A percentile compares a stretch with the other conserved stretches of the same genome.
phyloP scores from a whole-genome alignment of 1,140 invertebrate species.

The Bombyx mori region ASM3026992v2 NC_085107.1:13702001-13702500 shows the following conservation, averaged over 20 bases:
- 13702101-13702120: constrained; percentile 21
- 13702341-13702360: too few species aligned
- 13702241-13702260: constrained; percentile 10
- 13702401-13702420: not conserved
- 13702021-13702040: constrained; percentile 1
- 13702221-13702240: constrained; percentile 8
- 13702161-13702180: constrained; percentile 7
- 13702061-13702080: constrained; percentile 35
- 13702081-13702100: constrained; percentile 34
- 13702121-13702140: constrained; percentile 15
- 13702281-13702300: not conserved
- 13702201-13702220: not conserved
- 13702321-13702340: not conserved
- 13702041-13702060: constrained; percentile 16
- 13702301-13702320: too few species aligned
- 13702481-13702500: constrained; percentile 7
- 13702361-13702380: too few species aligned
- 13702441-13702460: not conserved
- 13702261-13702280: constrained; percentile 2
- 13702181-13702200: constrained; percentile 18
- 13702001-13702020: too few species aligned
- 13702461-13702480: constrained; percentile 3
- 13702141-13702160: constrained; percentile 13
- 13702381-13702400: too few species aligned
- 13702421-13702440: constrained; percentile 15